Percentiles rank a stretch among this genome's conserved stretches.
Evolutionary conservation across 2,113 vertebrate genomes (phyloP).

Genomic region (Neotoma lepida): DNA sequence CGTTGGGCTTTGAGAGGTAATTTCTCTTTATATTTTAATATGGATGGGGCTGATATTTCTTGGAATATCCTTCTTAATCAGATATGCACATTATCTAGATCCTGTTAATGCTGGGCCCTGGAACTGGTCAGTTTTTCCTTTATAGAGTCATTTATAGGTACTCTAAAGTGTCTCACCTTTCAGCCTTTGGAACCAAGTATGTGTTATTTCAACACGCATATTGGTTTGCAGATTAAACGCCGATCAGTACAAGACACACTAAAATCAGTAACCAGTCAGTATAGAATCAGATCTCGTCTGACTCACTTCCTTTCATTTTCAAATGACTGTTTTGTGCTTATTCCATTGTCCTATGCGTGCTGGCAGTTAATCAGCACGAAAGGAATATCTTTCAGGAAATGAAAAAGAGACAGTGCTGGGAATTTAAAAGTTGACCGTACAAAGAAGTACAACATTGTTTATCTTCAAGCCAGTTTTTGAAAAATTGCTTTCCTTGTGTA

Average conservation of each 20-base stretch:
- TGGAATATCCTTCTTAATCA: neutral
- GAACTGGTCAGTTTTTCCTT: neutral
- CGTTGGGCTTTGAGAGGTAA: neutral
- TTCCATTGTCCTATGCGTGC: neutral
- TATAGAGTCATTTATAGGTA: neutral
- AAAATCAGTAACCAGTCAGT: neutral
- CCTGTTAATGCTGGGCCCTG: neutral
- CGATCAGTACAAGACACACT: neutral
- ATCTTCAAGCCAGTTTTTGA: constrained; percentile 53
- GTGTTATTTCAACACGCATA: constrained; percentile 16
- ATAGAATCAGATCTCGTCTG: neutral
- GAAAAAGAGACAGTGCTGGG: constrained; percentile 9
- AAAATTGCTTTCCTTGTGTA: constrained; percentile 49
- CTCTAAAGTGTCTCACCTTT: neutral
- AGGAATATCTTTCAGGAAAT: constrained; percentile 54
- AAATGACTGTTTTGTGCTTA: constrained; percentile 18
- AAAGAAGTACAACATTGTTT: neutral
- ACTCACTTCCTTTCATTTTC: neutral
- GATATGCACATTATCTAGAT: neutral
- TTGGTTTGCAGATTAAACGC: neutral
- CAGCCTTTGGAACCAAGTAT: neutral
- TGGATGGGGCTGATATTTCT: neutral
- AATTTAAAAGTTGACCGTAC: neutral
- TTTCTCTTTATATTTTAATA: constrained; percentile 31
- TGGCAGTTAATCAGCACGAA: neutral